phyloP scores from a whole-genome alignment of 2,797 vertebrate species.

The Eutrigla gurnardus region DNA sequence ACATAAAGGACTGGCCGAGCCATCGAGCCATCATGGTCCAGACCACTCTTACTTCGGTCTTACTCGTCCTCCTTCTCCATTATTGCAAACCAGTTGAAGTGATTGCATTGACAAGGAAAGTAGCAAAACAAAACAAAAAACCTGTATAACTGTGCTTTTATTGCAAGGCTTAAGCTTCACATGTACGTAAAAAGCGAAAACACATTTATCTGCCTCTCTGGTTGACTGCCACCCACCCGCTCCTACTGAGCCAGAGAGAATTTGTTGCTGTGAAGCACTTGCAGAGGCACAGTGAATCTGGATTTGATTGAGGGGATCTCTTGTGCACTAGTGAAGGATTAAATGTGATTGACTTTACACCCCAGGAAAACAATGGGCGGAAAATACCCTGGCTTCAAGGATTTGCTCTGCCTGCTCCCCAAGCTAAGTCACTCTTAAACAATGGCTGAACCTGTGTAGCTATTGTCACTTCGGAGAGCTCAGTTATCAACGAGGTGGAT shows the following conservation, averaged over 20 bases:
- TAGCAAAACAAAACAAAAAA: slow-evolving; percentile 23
- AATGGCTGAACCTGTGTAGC: slow-evolving; percentile 21
- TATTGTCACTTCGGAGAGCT: slow-evolving; percentile 31
- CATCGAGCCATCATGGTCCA: slow-evolving; percentile 21
- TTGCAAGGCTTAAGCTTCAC: slow-evolving; percentile 36
- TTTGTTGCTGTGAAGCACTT: slow-evolving; percentile 46
- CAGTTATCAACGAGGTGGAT: slow-evolving; percentile 26
- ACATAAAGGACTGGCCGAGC: slow-evolving; percentile 47
- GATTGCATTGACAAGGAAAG: slow-evolving; percentile 40
- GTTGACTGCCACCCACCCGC: slow-evolving; percentile 41
- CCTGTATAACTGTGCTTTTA: slow-evolving; percentile 29
- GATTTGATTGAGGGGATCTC: slow-evolving; percentile 66
- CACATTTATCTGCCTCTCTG: slow-evolving; percentile 54
- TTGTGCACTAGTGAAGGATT: slow-evolving; percentile 66
- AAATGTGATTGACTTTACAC: slow-evolving; percentile 72
- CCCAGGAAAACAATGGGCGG: slow-evolving; percentile 66
- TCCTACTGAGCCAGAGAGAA: slow-evolving; percentile 41
- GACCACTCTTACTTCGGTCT: slow-evolving; percentile 4
- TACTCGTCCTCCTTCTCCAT: slow-evolving; percentile 23
- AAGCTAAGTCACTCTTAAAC: slow-evolving; percentile 26
- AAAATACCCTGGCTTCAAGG: slow-evolving; percentile 55
- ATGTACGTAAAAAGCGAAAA: slow-evolving; percentile 55
- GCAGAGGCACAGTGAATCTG: slow-evolving; percentile 48
- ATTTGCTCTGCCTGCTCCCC: slow-evolving; percentile 41
- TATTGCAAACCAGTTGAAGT: slow-evolving; percentile 26